These are phyloP conservation scores for Isurus oxyrinchus DNA, from an alignment of 2,113 vertebrate species.

Conservation along the genomic window DNA sequence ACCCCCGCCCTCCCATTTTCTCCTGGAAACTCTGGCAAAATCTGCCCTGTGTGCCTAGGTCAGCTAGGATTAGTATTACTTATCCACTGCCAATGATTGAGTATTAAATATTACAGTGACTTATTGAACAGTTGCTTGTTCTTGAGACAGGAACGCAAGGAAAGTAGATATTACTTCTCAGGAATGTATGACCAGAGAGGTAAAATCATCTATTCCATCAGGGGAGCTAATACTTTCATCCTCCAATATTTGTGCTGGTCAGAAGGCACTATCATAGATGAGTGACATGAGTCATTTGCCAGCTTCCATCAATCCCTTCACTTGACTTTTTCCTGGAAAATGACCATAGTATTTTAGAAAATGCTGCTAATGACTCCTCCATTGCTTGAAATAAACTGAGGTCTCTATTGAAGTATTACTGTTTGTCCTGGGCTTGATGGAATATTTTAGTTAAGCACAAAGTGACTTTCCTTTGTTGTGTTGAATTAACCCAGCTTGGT, in stretches of 20 bases:
- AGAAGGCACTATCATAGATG: not conserved
- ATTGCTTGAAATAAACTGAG: not conserved
- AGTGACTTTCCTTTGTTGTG: not conserved
- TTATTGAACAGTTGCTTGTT: not conserved
- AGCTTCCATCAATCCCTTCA: not conserved
- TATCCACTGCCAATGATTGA: not conserved
- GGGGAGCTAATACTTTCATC: not conserved
- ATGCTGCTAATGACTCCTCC: not conserved
- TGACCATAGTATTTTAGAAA: not conserved
- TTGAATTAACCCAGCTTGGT: not conserved
- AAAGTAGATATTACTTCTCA: not conserved
- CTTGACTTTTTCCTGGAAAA: not conserved
- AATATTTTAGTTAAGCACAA: not conserved
- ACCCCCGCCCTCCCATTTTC: no score
- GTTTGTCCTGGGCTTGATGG: not conserved
- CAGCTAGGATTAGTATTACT: not conserved
- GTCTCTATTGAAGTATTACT: not conserved
- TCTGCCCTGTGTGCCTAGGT: not conserved
- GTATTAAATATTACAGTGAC: not conserved
- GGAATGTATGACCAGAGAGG: not conserved
- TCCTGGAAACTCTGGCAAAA: not conserved
- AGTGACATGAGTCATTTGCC: not conserved
- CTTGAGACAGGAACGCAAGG: not conserved
- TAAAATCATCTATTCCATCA: not conserved
- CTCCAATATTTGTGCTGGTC: not conserved